Percentiles rank a stretch among this genome's conserved stretches.
phyloP scores from a whole-genome alignment of 2,888 invertebrate species.

The Philereme transversata region DNA sequence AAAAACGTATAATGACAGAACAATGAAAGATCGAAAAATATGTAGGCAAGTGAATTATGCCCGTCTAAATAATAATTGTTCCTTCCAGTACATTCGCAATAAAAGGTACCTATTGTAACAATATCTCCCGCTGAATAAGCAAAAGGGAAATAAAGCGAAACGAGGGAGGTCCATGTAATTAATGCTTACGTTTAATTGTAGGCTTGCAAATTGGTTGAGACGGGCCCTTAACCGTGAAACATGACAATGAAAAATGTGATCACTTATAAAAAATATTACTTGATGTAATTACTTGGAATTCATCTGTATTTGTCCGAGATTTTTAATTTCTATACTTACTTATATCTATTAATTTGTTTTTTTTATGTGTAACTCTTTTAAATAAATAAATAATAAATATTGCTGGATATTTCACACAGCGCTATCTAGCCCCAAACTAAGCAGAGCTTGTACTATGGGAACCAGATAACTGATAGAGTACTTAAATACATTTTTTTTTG shows the following conservation, averaged over 20 bases:
- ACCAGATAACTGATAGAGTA: too few relatives aligned
- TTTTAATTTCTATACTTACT: not conserved
- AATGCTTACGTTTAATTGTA: conserved; percentile 82
- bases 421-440: too few relatives aligned
- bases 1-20: too few relatives aligned
- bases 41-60: too few relatives aligned
- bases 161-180: conserved; percentile 72
- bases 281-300: conserved; percentile 35
- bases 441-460: too few relatives aligned
- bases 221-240: conserved; percentile 58
- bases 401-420: too few relatives aligned
- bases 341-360: too few relatives aligned
- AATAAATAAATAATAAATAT: too few relatives aligned
- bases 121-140: conserved; percentile 75
- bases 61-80: conserved; percentile 17
- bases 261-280: conserved; percentile 3
- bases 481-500: too few relatives aligned
- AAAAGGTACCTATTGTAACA: conserved; percentile 29
- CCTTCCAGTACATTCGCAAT: conserved; percentile 46
- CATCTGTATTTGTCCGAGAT: conserved; percentile 31
- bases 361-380: too few relatives aligned
- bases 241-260: conserved; percentile 57
- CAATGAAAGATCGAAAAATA: too few relatives aligned
- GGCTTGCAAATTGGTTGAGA: conserved; percentile 64
- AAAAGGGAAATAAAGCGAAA: conserved; percentile 76